These are phyloP conservation scores for Sisor rabdophorus DNA, from an alignment of 2,113 vertebrate species.

Conservation along the genomic window DNA sequence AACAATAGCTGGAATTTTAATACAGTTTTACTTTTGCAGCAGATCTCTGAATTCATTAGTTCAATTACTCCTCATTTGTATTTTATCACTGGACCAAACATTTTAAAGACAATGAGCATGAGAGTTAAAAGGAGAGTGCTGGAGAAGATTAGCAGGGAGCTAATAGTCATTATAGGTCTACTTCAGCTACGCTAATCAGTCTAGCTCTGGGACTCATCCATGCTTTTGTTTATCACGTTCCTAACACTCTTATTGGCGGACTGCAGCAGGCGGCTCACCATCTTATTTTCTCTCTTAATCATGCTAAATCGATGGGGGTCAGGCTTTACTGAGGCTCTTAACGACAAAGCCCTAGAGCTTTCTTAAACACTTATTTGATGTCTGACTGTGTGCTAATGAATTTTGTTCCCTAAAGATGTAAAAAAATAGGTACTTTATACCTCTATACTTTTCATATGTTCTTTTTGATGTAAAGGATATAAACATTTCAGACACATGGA, in stretches of 20 bases:
- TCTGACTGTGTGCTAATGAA: not conserved
- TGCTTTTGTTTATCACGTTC: conserved; percentile 35
- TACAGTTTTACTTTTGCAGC: not conserved
- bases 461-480: no score
- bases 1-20: conserved; percentile 18
- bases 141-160: conserved; percentile 61
- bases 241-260: conserved; percentile 45
- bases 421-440: no score
- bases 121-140: conserved; percentile 49
- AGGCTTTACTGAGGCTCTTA: conserved; percentile 2
- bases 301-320: conserved; percentile 11
- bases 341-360: conserved; percentile 3
- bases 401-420: not conserved
- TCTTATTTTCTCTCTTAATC: conserved; percentile 22
- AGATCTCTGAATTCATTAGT: conserved; percentile 1
- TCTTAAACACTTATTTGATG: conserved; percentile 1
- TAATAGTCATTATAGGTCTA: conserved; percentile 65
- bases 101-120: not conserved
- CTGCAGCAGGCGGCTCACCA: conserved; percentile 12
- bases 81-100: conserved; percentile 16
- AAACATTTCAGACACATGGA: no score
- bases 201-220: conserved; percentile 50
- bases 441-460: no score
- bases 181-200: conserved; percentile 58
- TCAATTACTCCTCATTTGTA: conserved; percentile 19